phyloP scores from a whole-genome alignment of 2,888 invertebrate species.

The Sabatieria punctata region DNA sequence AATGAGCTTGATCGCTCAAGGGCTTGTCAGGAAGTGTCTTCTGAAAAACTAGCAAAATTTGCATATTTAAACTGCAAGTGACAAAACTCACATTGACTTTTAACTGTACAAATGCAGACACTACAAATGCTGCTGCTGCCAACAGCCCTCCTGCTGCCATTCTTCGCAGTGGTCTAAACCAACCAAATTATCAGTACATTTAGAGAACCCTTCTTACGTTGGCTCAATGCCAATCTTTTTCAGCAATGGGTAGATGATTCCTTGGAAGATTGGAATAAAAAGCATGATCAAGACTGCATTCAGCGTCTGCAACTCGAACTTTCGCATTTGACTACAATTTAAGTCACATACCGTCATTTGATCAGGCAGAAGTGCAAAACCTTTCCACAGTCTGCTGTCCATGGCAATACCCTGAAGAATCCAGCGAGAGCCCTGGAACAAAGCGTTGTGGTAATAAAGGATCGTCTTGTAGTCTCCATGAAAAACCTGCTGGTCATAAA shows the following conservation, averaged over 20 bases:
- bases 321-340: too few species aligned
- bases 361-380: constrained; percentile 18
- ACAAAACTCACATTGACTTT: constrained; percentile 10
- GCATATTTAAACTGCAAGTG: too few species aligned
- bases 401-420: too few species aligned
- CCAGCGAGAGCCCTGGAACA: constrained; percentile 53
- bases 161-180: constrained; percentile 57
- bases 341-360: constrained; percentile 21
- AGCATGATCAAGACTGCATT: constrained; percentile 36
- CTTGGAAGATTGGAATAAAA: constrained; percentile 37
- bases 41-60: too few species aligned
- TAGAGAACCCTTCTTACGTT: too few species aligned
- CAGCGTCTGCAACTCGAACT: constrained; percentile 21
- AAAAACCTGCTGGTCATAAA: constrained; percentile 79
- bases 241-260: constrained; percentile 25
- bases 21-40: constrained; percentile 37
- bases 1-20: constrained; percentile 35
- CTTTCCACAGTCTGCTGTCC: constrained; percentile 31
- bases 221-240: constrained; percentile 12
- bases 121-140: constrained; percentile 64
- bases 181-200: too few species aligned
- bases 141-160: constrained; percentile 70
- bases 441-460: too few species aligned
- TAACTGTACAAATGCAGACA: constrained; percentile 55
- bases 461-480: too few species aligned